These are phyloP conservation scores for Spinus olivaceus DNA, from an alignment of 2,797 vertebrate genomes.

Conservation along the genomic window DNA sequence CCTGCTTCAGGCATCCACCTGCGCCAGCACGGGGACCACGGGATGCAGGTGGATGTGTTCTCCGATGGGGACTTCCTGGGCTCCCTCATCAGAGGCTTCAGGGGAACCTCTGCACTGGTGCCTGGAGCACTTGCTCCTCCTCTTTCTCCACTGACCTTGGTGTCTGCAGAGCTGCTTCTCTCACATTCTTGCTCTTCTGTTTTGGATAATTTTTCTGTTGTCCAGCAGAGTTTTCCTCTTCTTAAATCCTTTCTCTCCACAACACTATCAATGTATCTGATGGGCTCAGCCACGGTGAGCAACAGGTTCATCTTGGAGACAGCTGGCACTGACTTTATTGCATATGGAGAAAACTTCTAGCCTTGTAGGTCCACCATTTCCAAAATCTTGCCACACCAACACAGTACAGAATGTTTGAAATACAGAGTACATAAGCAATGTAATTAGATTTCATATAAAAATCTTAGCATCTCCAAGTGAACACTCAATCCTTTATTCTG, in stretches of 20 bases:
- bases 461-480: neutral
- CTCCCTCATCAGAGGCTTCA: neutral
- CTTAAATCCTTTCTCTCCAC: neutral
- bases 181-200: neutral
- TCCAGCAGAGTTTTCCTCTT: rapidly evolving
- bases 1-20: neutral
- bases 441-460: neutral
- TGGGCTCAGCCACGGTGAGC: rapidly evolving
- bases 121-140: neutral
- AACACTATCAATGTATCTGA: rapidly evolving
- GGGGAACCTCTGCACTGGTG: neutral
- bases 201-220: neutral
- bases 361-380: rapidly evolving
- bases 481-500: neutral
- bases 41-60: neutral
- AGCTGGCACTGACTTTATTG: neutral
- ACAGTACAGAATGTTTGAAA: rapidly evolving
- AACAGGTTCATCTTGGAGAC: rapidly evolving
- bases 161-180: neutral
- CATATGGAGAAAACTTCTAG: neutral
- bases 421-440: rapidly evolving
- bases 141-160: neutral
- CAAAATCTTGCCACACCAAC: neutral
- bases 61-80: rapidly evolving
- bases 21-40: rapidly evolving